Conservation (phyloP, 1,140 invertebrate genomes). For the Pentalonia nigronervosa region DNA sequence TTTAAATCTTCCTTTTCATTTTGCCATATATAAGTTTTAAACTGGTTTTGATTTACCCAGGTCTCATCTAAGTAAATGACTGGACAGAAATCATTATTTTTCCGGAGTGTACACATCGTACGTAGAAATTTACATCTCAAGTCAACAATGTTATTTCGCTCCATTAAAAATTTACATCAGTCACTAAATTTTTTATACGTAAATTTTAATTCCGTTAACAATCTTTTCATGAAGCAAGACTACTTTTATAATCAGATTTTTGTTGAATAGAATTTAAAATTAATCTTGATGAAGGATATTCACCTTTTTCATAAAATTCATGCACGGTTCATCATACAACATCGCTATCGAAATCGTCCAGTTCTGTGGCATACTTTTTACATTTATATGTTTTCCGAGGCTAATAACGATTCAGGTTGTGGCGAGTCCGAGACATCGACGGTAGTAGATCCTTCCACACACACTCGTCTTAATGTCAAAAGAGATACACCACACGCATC, state of each 20-base stretch:
- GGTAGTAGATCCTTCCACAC: not conserved
- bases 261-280: too few species aligned
- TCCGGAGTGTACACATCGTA: too few species aligned
- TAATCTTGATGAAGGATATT: too few species aligned
- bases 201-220: too few species aligned
- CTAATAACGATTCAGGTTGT: not conserved
- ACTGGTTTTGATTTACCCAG: too few species aligned
- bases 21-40: too few species aligned
- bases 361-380: not conserved
- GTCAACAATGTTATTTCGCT: not conserved
- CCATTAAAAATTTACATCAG: not conserved
- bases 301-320: conserved; percentile 19
- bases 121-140: not conserved
- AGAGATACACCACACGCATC: not conserved
- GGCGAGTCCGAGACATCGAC: not conserved
- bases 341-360: not conserved
- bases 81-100: too few species aligned
- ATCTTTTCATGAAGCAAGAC: too few species aligned
- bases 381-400: not conserved
- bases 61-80: too few species aligned
- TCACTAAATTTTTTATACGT: not conserved
- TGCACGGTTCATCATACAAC: not conserved
- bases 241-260: too few species aligned
- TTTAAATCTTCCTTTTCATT: too few species aligned
- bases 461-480: not conserved